These are phyloP conservation scores for Harpalus rufipes DNA, from an alignment of 2,888 invertebrate species.

Conservation along the genomic window DNA sequence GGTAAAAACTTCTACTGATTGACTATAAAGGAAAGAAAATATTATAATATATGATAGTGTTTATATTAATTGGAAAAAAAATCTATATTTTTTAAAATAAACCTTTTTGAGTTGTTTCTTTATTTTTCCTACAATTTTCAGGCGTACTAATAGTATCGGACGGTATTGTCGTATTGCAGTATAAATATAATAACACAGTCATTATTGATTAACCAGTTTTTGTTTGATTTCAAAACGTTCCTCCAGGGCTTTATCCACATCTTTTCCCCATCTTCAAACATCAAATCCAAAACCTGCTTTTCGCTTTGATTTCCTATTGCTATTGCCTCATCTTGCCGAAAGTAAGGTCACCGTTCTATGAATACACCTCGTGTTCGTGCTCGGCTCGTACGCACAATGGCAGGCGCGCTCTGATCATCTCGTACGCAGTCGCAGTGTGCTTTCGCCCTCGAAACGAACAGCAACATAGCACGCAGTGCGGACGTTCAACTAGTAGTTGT, in stretches of 20 bases:
- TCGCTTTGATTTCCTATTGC: not conserved
- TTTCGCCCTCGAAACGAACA: conserved; percentile 2
- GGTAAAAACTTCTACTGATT: too few relatives aligned
- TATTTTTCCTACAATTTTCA: too few relatives aligned
- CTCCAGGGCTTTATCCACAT: not conserved
- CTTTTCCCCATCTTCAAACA: not conserved
- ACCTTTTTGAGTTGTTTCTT: too few relatives aligned
- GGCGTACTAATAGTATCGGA: too few relatives aligned
- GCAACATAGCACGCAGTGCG: not conserved
- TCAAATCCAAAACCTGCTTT: not conserved
- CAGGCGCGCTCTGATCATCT: not conserved
- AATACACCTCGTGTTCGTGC: not conserved
- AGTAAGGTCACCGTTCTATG: conserved; percentile 25
- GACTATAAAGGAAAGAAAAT: too few relatives aligned
- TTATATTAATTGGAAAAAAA: too few relatives aligned
- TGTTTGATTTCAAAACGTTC: not conserved
- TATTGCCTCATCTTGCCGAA: not conserved
- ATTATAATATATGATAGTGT: too few relatives aligned
- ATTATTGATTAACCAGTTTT: too few relatives aligned
- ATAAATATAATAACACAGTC: too few relatives aligned
- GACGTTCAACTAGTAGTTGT: conserved; percentile 14
- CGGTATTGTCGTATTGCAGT: too few relatives aligned
- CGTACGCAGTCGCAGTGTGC: not conserved
- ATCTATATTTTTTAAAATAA: too few relatives aligned
- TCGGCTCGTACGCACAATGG: not conserved